phyloP scores from a whole-genome alignment of 2,888 invertebrate species.

The Pelosia muscerda region DNA sequence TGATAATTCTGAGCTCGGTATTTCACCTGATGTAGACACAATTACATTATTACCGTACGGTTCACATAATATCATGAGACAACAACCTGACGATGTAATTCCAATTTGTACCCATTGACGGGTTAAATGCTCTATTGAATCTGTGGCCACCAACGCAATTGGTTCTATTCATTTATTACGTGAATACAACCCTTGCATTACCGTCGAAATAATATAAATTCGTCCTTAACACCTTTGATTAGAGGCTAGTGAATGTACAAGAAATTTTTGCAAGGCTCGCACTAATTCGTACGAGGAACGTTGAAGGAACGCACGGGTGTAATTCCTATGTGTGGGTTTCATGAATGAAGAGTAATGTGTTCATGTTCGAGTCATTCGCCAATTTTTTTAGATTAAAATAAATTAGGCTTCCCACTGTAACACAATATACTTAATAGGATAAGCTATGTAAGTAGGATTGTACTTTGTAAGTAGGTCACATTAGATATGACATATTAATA shows the following conservation, averaged over 20 bases:
- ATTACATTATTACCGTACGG: not conserved
- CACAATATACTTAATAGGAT: constrained; percentile 30
- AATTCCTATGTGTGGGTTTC: constrained; percentile 39
- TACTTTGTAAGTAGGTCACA: constrained; percentile 10
- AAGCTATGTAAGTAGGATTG: constrained; percentile 17
- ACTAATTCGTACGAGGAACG: constrained; percentile 5
- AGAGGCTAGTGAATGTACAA: constrained; percentile 42
- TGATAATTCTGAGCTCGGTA: too few relatives aligned
- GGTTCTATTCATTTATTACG: constrained; percentile 70
- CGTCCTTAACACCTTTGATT: constrained; percentile 55
- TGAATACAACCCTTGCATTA: constrained; percentile 44
- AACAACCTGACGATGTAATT: constrained; percentile 2
- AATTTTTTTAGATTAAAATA: constrained; percentile 46
- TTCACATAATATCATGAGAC: not conserved
- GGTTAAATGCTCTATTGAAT: constrained; percentile 81
- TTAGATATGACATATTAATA: constrained; percentile 8
- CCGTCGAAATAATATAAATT: constrained; percentile 44
- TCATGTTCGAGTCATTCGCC: constrained; percentile 38
- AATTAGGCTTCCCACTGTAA: constrained; percentile 35
- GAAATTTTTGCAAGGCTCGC: constrained; percentile 38
- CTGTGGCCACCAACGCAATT: constrained; percentile 77
- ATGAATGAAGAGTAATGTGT: constrained; percentile 30
- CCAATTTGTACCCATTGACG: constrained; percentile 55
- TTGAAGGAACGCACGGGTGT: constrained; percentile 8
- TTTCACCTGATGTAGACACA: not conserved